Evolutionary conservation across 2,888 invertebrate genomes (phyloP).

Genomic region (Hypomecis punctinalis): DNA sequence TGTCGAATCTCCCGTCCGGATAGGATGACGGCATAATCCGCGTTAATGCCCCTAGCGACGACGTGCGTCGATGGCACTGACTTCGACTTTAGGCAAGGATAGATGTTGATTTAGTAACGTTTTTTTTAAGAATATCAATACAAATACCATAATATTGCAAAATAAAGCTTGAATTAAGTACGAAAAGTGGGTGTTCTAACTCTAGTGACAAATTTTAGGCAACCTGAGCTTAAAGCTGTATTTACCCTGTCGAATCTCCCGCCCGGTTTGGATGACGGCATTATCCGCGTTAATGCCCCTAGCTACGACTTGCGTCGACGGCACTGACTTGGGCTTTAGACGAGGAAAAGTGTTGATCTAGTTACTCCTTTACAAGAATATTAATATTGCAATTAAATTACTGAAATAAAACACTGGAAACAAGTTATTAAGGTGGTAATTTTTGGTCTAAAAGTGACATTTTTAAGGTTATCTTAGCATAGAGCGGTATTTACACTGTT

Average conservation of each 20-base stretch:
- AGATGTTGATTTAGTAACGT: background rate
- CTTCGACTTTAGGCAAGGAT: background rate
- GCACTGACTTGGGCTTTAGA: background rate
- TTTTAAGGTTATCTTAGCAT: background rate
- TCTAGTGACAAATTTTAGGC: too few species aligned
- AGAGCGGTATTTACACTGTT: conserved; percentile 19
- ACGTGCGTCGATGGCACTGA: conserved; percentile 26
- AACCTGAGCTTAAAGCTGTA: conserved; percentile 15
- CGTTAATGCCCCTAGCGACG: conserved; percentile 32
- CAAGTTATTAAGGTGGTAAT: too few species aligned
- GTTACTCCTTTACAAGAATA: too few species aligned
- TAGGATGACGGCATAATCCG: conserved; percentile 42
- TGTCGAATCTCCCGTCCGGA: conserved; percentile 36
- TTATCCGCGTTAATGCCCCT: conserved; percentile 37
- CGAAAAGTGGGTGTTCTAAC: too few species aligned
- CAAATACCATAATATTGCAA: too few species aligned
- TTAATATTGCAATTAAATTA: too few species aligned
- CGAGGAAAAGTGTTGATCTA: background rate
- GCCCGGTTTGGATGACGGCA: conserved; percentile 39
- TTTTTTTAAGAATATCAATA: too few species aligned
- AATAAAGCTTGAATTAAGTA: too few species aligned
- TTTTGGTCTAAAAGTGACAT: too few species aligned
- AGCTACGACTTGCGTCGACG: conserved; percentile 30
- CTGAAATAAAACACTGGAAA: too few species aligned
- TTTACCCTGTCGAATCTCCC: conserved; percentile 33